These are phyloP conservation scores for Buteo buteo DNA, from an alignment of 2,113 vertebrate genomes.

Conservation along the genomic window DNA sequence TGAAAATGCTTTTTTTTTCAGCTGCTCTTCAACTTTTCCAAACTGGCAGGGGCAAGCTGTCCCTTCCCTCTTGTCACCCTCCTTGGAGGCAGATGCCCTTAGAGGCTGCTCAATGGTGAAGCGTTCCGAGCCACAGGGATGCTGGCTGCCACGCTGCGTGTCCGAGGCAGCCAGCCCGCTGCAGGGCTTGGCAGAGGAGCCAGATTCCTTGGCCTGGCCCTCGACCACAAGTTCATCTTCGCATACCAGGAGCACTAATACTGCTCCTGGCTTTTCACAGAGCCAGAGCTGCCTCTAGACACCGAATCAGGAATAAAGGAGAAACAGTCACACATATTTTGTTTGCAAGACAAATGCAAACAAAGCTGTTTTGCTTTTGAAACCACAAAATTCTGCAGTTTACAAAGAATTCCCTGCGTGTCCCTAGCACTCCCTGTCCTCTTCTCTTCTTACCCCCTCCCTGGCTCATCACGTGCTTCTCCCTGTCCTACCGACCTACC, in stretches of 20 bases:
- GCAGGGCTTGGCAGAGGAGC: not conserved
- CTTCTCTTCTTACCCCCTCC: not conserved
- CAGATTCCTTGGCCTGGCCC: conserved; percentile 25
- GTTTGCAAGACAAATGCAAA: not conserved
- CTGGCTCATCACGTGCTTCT: not conserved
- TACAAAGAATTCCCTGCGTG: not conserved
- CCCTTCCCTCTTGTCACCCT: not conserved
- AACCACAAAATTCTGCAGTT: not conserved
- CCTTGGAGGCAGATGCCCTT: not conserved
- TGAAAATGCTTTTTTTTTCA: not conserved
- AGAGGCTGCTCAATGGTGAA: not conserved
- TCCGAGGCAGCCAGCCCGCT: not conserved
- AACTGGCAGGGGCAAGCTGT: not conserved
- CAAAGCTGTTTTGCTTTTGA: not conserved
- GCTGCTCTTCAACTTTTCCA: not conserved
- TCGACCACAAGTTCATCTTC: not conserved
- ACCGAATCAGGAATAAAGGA: not conserved
- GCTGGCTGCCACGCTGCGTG: accelerated
- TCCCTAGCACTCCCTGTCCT: not conserved
- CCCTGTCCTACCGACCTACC: not conserved
- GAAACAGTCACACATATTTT: not conserved
- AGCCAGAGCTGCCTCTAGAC: not conserved
- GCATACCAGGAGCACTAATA: not conserved
- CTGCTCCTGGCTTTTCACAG: not conserved
- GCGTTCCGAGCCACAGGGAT: not conserved